Conservation (phyloP, 2,113 vertebrate genomes). For the Condylura cristata region DNA sequence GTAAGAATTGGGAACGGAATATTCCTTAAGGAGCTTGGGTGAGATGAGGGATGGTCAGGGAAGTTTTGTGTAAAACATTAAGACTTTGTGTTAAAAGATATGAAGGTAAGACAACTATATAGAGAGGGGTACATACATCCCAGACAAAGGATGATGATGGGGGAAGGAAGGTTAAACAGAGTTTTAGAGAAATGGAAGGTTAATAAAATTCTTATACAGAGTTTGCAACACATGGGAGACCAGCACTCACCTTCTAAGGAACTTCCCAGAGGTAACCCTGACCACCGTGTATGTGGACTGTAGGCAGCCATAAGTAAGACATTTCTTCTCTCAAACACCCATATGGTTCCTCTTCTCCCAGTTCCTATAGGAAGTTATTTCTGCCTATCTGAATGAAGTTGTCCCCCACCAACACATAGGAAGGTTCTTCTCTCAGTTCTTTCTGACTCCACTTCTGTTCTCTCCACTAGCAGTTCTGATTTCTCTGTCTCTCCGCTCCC, state of each 20-base stretch:
- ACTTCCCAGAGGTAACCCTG: too few species aligned
- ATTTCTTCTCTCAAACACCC: rapidly evolving
- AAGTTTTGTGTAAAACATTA: not conserved
- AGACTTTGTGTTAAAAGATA: not conserved
- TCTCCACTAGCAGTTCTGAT: not conserved
- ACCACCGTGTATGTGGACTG: not conserved
- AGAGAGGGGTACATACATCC: not conserved
- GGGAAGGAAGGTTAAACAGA: not conserved
- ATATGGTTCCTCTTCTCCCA: not conserved
- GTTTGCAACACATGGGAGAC: rapidly evolving
- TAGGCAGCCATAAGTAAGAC: not conserved
- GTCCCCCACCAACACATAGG: too few species aligned
- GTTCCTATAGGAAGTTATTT: not conserved
- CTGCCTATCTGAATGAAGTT: too few species aligned
- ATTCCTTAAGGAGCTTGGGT: not conserved
- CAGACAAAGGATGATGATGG: rapidly evolving
- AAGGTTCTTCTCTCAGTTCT: not conserved
- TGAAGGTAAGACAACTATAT: not conserved
- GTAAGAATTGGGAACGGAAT: not conserved
- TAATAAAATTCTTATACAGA: not conserved
- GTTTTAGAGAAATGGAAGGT: not conserved
- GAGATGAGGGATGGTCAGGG: not conserved
- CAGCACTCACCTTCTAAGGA: rapidly evolving
- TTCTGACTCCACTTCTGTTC: too few species aligned
- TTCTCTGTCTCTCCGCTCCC: not conserved